Evolutionary conservation across 2,797 vertebrate genomes (phyloP), one percentile per base, ranked within the genome.

Genomic region (Tachyglossus aculeatus): DNA sequence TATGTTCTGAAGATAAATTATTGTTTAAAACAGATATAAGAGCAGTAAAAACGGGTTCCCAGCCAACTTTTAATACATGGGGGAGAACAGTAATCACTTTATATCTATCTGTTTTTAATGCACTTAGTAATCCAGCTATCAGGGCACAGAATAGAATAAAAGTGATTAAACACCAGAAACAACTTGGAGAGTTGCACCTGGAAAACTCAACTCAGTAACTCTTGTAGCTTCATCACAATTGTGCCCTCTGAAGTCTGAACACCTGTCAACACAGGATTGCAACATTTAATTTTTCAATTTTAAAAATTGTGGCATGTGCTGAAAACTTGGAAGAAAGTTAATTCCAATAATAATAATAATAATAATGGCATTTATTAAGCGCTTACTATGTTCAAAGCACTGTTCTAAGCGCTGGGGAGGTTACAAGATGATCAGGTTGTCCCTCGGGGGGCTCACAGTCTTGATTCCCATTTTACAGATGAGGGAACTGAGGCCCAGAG

Each of bases 1-100:
- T 21, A 60, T 1, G 33, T 60, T 74, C 22, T 18, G 44, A 68
- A 84, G 45, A 72, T 4, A 74, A 82, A 71, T 51, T 33, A 31
- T 16, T 69, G 16, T 27, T 54, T 39, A 60, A 60, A 70, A 44
- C 22, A 59, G 47, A 32, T 6, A 58, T 33, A 41, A 40, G 51
- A 45, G 44, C 21, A 68, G 44, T 54, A 37, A 41, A 59, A 61
- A n/a, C 16, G 13, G 6, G 51, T 18, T 67, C 53, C 51, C 12
- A 71, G 24, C 19, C 16, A 47, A 55, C 9, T 50, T 29, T 65
- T 31, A 58, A 77, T 61, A 45, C 11, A n/a, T 12, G 21, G 3
- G 19, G 29, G 24, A 14, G 21, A 71, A 45, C 3, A 76, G 45
- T 50, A 53, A 52, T 52, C 29, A 52, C 25, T 52, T 22, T 40